A percentile compares a stretch with the other conserved stretches of the same genome.
These are phyloP conservation scores for Felis chaus DNA, from an alignment of 2,113 vertebrate species.

Conservation along the genomic window DNA sequence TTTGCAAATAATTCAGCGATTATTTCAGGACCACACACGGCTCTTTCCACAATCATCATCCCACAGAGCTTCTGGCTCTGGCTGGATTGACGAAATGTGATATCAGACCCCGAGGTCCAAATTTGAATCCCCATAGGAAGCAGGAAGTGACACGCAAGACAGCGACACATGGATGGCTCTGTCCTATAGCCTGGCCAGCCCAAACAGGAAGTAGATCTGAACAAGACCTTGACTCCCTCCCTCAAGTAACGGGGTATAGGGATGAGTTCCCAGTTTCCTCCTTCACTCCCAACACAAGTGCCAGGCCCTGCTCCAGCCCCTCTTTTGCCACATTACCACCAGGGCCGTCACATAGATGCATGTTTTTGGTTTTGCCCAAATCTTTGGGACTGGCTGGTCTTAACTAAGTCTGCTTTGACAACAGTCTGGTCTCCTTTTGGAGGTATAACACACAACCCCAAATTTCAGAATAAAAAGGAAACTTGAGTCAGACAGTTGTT, in stretches of 20 bases:
- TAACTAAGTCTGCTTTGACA: neutral
- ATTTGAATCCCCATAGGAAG: neutral
- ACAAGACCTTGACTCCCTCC: neutral
- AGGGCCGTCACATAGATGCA: neutral
- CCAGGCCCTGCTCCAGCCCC: neutral
- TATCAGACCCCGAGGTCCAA: neutral
- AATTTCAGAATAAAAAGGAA: neutral
- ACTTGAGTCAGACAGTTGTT: neutral
- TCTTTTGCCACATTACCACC: too few relatives aligned
- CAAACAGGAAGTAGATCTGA: neutral
- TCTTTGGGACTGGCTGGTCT: neutral
- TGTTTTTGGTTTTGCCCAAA: neutral
- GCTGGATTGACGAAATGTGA: neutral
- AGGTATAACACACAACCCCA: neutral
- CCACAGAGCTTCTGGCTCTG: neutral
- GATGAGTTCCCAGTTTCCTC: rapidly evolving
- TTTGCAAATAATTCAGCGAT: neutral
- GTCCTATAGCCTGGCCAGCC: too few relatives aligned
- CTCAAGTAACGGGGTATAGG: neutral
- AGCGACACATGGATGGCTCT: neutral
- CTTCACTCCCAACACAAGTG: neutral
- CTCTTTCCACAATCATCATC: neutral
- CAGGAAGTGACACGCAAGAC: neutral
- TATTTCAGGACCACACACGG: neutral
- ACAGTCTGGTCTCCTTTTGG: neutral